These are phyloP conservation scores for Meliscaeva auricollis DNA, from an alignment of 2,888 invertebrate genomes.

Conservation along the genomic window DNA sequence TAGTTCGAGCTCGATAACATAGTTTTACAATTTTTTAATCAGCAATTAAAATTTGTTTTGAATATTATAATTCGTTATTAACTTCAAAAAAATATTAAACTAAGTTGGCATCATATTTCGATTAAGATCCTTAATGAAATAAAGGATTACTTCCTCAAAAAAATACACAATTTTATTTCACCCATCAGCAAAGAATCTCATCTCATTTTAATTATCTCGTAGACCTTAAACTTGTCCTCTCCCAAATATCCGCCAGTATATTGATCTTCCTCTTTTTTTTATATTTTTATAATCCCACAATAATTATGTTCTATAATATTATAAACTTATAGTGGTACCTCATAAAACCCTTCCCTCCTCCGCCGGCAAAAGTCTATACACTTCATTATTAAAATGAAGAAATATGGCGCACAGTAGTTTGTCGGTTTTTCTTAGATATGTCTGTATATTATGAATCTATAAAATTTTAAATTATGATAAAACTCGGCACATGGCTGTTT, in stretches of 20 bases:
- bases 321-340: neutral
- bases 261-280: neutral
- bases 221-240: too few relatives aligned
- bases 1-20: too few relatives aligned
- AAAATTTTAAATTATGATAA: conserved; percentile 21
- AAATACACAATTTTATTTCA: neutral
- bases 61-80: too few relatives aligned
- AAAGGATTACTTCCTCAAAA: neutral
- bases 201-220: neutral
- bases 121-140: neutral
- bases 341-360: neutral
- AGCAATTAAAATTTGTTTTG: too few relatives aligned
- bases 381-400: conserved; percentile 17
- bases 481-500: neutral
- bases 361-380: neutral
- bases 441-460: neutral
- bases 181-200: neutral
- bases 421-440: neutral
- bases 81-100: too few relatives aligned
- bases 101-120: too few relatives aligned
- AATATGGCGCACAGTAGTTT: conserved; percentile 2
- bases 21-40: too few relatives aligned
- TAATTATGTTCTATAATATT: too few relatives aligned
- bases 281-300: neutral
- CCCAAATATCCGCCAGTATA: neutral